Evolutionary conservation across 2,888 invertebrate genomes (phyloP), one percentile per base, ranked within the genome.

Genomic region (Aelia acuminata): DNA sequence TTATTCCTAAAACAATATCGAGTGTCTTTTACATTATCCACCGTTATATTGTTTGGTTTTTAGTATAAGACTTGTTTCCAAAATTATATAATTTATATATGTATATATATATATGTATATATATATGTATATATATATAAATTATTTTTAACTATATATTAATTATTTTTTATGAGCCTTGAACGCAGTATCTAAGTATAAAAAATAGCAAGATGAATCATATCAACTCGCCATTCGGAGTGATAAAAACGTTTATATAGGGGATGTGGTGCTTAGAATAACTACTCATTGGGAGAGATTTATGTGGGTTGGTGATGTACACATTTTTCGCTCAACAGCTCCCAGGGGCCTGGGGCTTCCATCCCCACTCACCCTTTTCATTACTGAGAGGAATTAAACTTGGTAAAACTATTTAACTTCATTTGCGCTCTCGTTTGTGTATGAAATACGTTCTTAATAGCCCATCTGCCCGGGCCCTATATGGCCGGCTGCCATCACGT

Each of bases 391-490:
- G 13, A 80, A 80, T 80, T 80, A 80, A 80, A 80, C 80, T 47
- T 47, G 43, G n/a, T 80, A 80, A 80, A 80, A 80, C 80, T 80
- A 80, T 80, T 80, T 80, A 80, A 80, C 80, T 80, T 80, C 80
- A 80, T 80, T 80, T 80, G 80, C 80, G 43, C 43, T 80, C 80
- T 80, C 80, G 80, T 80, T 80, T 80, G 43, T 80, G 47, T 43
- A 80, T 80, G 80, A 80, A 80, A 80, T 80, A 80, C 80, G 80
- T 80, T 80, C 80, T 80, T 80, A 80, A 80, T 80, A 80, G 80
- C 43, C 80, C 80, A 80, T 80, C 80, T 80, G 80, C 80, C n/a
- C 43, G 0, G 63, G 63, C 18, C 63, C 63, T 70, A 35, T 70
- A 70, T 70, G 63, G 63, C 63, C 63, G 63, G 3, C 63, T 70